A percentile compares a stretch with the other conserved stretches of the same genome.
phyloP scores from a whole-genome alignment of 2,888 invertebrate species.

The Apoda limacodes region DNA sequence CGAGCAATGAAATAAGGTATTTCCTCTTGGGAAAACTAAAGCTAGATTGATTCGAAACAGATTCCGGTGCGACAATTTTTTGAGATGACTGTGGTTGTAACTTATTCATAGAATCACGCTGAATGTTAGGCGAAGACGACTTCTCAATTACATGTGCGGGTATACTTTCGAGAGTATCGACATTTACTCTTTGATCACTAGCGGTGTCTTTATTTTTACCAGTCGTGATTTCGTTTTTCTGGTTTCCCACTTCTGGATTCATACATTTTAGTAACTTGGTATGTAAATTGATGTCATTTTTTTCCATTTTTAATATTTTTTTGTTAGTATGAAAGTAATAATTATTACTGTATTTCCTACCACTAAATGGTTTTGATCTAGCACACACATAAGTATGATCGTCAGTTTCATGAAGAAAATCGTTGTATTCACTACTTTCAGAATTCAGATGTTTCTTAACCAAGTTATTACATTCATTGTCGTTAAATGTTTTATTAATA shows the following conservation, averaged over 20 bases:
- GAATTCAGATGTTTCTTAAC: neutral
- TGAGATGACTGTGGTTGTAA: too few relatives aligned
- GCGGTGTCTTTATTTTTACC: too few relatives aligned
- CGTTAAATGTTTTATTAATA: neutral
- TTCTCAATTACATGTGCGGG: too few relatives aligned
- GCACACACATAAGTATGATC: constrained; percentile 24
- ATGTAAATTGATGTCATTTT: constrained; percentile 36
- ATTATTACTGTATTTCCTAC: constrained; percentile 33
- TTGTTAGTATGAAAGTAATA: constrained; percentile 38
- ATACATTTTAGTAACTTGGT: constrained; percentile 26
- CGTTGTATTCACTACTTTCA: neutral
- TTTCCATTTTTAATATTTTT: constrained; percentile 45
- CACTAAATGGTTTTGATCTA: constrained; percentile 30
- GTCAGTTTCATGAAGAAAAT: neutral
- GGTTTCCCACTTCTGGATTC: constrained; percentile 1
- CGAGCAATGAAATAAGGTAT: too few relatives aligned
- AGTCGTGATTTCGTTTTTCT: too few relatives aligned
- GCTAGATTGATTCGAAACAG: too few relatives aligned
- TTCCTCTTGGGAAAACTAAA: too few relatives aligned
- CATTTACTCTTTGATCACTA: too few relatives aligned
- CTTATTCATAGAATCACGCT: too few relatives aligned
- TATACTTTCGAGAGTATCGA: too few relatives aligned
- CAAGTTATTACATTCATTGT: neutral
- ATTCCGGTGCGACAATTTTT: too few relatives aligned
- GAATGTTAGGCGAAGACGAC: too few relatives aligned